A percentile compares a stretch with the other conserved stretches of the same genome.
Evolutionary conservation across 2,888 invertebrate genomes (phyloP).

Genomic region (Sialis lutaria): DNA sequence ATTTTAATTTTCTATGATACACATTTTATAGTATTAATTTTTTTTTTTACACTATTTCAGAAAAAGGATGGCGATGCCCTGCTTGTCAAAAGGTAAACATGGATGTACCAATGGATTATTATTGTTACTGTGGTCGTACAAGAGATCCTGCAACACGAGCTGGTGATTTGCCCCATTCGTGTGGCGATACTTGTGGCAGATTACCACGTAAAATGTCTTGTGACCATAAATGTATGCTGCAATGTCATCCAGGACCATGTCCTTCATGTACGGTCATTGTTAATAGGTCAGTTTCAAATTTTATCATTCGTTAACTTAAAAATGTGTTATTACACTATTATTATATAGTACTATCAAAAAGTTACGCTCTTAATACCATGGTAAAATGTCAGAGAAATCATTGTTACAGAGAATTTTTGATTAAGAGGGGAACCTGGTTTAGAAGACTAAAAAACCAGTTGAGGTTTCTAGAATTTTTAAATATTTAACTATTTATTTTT

Average conservation of each 20-base stretch:
- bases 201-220: constrained; percentile 29
- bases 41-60: neutral
- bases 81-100: constrained; percentile 76
- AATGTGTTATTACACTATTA: neutral
- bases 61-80: constrained; percentile 79
- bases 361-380: neutral
- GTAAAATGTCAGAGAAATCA: neutral
- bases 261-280: constrained; percentile 72
- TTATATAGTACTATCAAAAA: no score
- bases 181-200: constrained; percentile 72
- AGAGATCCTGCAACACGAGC: constrained; percentile 60
- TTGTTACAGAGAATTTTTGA: no score
- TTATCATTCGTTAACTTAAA: neutral
- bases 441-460: no score
- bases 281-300: constrained; percentile 25
- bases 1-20: neutral
- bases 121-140: constrained; percentile 78
- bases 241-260: constrained; percentile 92
- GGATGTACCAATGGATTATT: constrained; percentile 61
- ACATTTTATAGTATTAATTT: neutral
- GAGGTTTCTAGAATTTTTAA: no score
- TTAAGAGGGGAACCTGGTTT: no score
- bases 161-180: constrained; percentile 72
- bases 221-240: constrained; percentile 53
- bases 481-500: no score